Conservation (phyloP, 2,113 vertebrate genomes). For the Chroicocephalus ridibundus region DNA sequence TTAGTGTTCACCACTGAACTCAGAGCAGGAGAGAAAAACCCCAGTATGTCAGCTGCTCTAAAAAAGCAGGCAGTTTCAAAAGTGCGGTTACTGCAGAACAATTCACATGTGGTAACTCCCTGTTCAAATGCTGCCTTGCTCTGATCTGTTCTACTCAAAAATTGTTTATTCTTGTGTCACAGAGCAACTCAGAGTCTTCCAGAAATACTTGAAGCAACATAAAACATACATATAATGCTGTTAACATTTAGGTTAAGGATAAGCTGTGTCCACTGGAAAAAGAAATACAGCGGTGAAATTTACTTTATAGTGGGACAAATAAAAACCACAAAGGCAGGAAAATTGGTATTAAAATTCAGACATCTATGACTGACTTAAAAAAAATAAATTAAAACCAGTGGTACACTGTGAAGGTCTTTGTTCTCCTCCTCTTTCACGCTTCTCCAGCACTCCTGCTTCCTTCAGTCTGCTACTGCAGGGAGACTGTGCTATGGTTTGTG, state of each 20-base stretch:
- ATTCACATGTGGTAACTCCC: neutral
- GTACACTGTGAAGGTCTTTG: neutral
- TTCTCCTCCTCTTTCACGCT: neutral
- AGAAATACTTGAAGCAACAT: neutral
- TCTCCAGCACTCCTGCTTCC: neutral
- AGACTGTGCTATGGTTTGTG: rapidly evolving
- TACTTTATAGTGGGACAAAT: neutral
- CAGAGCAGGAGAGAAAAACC: neutral
- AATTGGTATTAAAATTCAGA: neutral
- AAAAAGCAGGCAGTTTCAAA: neutral
- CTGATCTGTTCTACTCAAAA: neutral
- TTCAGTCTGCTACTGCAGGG: neutral
- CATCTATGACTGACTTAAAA: neutral
- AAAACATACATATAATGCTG: neutral
- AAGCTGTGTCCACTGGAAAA: neutral
- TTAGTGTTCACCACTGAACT: neutral
- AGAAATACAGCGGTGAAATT: neutral
- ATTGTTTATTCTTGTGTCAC: neutral
- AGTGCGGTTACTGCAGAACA: neutral
- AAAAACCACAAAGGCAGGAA: neutral
- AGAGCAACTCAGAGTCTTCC: neutral
- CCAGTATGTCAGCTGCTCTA: neutral
- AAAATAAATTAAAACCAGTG: neutral
- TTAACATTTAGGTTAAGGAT: neutral
- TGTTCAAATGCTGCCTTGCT: neutral